A percentile compares a stretch with the other conserved stretches of the same genome.
These are phyloP conservation scores for Eulithis prunata DNA, from an alignment of 2,888 invertebrate genomes.

Conservation along the genomic window DNA sequence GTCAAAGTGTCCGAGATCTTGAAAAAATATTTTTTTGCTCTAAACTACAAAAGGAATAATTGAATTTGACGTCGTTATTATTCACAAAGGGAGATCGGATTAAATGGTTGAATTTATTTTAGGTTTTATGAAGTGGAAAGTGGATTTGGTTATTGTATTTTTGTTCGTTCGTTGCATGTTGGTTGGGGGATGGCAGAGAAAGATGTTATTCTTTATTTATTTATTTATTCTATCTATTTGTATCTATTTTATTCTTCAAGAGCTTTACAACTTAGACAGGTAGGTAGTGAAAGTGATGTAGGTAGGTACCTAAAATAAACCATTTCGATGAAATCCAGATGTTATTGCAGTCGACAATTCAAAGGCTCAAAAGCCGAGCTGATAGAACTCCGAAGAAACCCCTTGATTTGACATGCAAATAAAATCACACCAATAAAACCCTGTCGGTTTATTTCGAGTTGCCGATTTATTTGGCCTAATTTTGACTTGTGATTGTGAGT, in stretches of 20 bases:
- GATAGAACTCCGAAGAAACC: not conserved
- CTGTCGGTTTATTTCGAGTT: constrained; percentile 18
- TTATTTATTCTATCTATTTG: too few relatives aligned
- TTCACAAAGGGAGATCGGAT: constrained; percentile 39
- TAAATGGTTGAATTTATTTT: constrained; percentile 28
- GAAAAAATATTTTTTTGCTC: constrained; percentile 28
- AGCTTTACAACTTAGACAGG: too few relatives aligned
- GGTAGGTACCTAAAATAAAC: too few relatives aligned
- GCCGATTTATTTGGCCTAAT: constrained; percentile 32
- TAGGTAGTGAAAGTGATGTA: too few relatives aligned
- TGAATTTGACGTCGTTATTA: constrained; percentile 40
- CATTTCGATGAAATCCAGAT: too few relatives aligned
- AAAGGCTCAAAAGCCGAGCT: too few relatives aligned
- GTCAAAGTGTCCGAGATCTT: constrained; percentile 30
- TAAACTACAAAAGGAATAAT: constrained; percentile 42
- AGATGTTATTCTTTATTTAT: too few relatives aligned
- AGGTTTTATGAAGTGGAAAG: constrained; percentile 27
- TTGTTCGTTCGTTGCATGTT: not conserved
- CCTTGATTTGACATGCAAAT: constrained; percentile 14
- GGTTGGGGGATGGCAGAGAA: too few relatives aligned
- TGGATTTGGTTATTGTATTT: constrained; percentile 5
- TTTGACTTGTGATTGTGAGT: constrained; percentile 24
- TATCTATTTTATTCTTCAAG: too few relatives aligned
- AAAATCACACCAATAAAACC: constrained; percentile 18
- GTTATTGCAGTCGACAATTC: too few relatives aligned